Conservation (phyloP, 2,888 invertebrate genomes). For the Melanchra persicariae region DNA sequence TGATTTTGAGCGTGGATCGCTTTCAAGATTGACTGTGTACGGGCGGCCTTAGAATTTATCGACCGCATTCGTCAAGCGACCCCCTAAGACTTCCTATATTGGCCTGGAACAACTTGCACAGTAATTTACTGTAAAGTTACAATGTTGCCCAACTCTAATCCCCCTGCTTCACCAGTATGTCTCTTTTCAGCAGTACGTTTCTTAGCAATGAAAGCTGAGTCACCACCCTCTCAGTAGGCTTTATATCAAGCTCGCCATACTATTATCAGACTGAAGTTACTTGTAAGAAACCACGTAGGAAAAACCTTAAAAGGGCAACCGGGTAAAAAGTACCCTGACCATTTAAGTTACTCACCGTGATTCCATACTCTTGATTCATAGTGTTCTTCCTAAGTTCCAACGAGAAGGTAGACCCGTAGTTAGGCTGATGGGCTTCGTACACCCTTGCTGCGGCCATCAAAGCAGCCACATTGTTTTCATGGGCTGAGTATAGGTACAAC, state of each 20-base stretch:
- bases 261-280: not conserved
- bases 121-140: not conserved
- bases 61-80: too few species aligned
- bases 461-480: conserved; percentile 92
- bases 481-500: conserved; percentile 90
- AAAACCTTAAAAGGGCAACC: too few species aligned
- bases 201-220: too few species aligned
- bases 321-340: too few species aligned
- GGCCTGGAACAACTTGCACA: not conserved
- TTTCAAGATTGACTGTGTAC: too few species aligned
- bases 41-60: too few species aligned
- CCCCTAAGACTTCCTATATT: not conserved
- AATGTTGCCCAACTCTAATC: not conserved
- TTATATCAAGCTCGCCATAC: too few species aligned
- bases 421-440: conserved; percentile 90
- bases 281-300: not conserved
- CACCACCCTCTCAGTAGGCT: too few species aligned
- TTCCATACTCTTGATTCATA: conserved; percentile 78
- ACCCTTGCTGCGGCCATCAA: conserved; percentile 90
- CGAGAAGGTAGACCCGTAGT: conserved; percentile 89
- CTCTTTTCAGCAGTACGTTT: too few species aligned
- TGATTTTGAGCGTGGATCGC: too few species aligned
- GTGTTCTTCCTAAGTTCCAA: conserved; percentile 87
- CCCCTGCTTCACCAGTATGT: not conserved
- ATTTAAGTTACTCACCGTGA: conserved; percentile 80